Conservation (phyloP, 2,797 vertebrate genomes). For the Pipistrellus kuhlii region DNA sequence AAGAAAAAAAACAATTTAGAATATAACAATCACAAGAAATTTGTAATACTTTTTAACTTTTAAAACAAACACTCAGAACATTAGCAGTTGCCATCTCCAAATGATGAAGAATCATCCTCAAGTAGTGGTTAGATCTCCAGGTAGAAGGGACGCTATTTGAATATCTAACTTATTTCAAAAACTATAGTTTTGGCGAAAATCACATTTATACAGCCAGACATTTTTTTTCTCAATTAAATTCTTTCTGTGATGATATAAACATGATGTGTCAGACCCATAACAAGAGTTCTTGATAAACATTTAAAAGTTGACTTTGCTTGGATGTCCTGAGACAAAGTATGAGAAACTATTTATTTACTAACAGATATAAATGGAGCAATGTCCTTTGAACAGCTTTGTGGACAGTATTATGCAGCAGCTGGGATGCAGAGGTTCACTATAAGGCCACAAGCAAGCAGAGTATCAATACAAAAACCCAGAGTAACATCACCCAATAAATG, state of each 20-base stretch:
- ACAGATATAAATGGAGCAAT: neutral
- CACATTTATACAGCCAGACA: neutral
- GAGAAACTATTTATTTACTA: neutral
- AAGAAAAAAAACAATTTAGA: neutral
- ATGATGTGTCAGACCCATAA: neutral
- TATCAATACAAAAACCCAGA: conserved; percentile 34
- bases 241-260: neutral
- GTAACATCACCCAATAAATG: neutral
- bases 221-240: conserved; percentile 1
- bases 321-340: neutral
- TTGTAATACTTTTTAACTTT: neutral
- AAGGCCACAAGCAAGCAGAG: neutral
- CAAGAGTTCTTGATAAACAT: neutral
- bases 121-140: neutral
- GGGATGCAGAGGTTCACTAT: conserved; percentile 47
- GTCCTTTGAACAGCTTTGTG: neutral
- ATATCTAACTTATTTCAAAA: neutral
- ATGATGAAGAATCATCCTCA: neutral
- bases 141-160: neutral
- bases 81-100: neutral
- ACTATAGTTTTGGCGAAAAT: neutral
- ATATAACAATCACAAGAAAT: neutral
- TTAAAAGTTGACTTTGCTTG: conserved; percentile 39
- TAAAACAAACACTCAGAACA: neutral
- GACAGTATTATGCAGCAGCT: neutral